These are phyloP conservation scores for Eleginops maclovinus DNA, from an alignment of 2,113 vertebrate genomes.

Conservation along the genomic window DNA sequence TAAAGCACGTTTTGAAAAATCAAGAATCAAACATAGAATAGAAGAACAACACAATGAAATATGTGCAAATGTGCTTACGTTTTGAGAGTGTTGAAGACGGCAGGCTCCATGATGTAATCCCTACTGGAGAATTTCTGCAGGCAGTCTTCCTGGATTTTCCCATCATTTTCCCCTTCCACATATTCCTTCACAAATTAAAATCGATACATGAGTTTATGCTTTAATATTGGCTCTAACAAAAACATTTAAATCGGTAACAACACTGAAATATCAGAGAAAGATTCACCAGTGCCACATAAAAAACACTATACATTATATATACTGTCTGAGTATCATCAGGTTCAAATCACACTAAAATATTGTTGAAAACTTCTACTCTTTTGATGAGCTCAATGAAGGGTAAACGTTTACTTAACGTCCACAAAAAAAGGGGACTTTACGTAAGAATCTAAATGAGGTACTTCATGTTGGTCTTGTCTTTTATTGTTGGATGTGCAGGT, in stretches of 20 bases:
- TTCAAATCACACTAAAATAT: too few species aligned
- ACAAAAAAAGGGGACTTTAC: background rate
- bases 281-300: background rate
- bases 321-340: background rate
- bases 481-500: background rate
- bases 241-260: background rate
- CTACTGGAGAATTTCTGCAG: conserved; percentile 94
- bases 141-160: conserved; percentile 93
- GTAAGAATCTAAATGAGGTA: too few species aligned
- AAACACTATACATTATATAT: too few species aligned
- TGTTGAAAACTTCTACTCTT: background rate
- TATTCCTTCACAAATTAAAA: conserved; percentile 85
- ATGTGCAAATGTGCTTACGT: conserved; percentile 55
- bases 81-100: conserved; percentile 97
- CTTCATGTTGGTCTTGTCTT: background rate
- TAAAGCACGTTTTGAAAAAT: too few species aligned
- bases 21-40: too few species aligned
- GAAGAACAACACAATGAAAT: too few species aligned
- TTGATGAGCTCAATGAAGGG: background rate
- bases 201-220: background rate
- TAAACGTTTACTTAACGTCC: background rate
- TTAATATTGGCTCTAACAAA: background rate
- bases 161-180: conserved; percentile 91
- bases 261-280: background rate
- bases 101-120: conserved; percentile 99